Conservation (phyloP, 1,140 invertebrate species). For the Tetramorium parvispinum region DNA sequence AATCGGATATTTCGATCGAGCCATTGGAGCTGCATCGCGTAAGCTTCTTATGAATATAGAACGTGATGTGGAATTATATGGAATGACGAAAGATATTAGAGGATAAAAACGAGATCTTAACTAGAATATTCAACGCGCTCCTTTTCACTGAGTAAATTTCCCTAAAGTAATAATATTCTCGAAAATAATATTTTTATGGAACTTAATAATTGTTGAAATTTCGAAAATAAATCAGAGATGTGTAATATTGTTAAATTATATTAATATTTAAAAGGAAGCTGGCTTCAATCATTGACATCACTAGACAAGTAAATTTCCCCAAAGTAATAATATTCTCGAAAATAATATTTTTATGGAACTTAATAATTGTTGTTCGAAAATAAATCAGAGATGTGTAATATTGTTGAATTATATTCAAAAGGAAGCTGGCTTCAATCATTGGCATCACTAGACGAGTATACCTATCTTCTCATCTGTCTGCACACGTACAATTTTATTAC, state of each 20-base stretch:
- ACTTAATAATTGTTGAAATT: not conserved
- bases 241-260: not conserved
- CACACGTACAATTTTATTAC: not conserved
- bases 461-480: not conserved
- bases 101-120: conserved; percentile 1
- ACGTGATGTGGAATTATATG: conserved; percentile 21
- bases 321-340: not conserved
- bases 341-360: not conserved
- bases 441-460: too few species aligned
- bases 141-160: not conserved
- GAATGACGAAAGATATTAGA: not conserved
- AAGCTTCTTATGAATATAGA: conserved; percentile 46
- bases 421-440: not conserved
- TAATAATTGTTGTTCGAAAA: not conserved
- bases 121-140: not conserved
- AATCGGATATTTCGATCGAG: conserved; percentile 26
- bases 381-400: too few species aligned
- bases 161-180: not conserved
- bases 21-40: not conserved
- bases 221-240: not conserved
- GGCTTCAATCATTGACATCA: not conserved
- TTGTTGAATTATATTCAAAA: not conserved
- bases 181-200: not conserved
- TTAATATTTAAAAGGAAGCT: not conserved
- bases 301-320: not conserved